Evolutionary conservation across 2,797 vertebrate species (phyloP).

Genomic region (Lagorchestes hirsutus): DNA sequence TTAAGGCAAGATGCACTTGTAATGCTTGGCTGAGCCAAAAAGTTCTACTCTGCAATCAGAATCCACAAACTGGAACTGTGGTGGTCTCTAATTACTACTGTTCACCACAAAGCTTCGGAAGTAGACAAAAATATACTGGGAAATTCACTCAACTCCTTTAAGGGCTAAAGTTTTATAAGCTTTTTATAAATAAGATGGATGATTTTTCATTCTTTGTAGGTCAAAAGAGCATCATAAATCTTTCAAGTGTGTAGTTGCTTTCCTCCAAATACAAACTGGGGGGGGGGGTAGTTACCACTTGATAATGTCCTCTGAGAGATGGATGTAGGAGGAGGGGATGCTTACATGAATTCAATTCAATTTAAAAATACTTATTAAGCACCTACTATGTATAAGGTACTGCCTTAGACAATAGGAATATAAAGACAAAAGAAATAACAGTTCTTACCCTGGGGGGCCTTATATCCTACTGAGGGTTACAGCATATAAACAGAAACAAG

Average conservation of each 20-base stretch:
- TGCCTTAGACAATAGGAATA: not conserved
- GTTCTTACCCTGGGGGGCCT: not conserved
- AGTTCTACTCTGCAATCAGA: conserved; percentile 48
- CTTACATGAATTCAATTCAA: not conserved
- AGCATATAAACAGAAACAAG: not conserved
- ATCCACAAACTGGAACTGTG: conserved; percentile 44
- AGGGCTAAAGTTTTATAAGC: conserved; percentile 68
- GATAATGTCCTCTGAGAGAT: not conserved
- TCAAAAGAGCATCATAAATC: conserved; percentile 82
- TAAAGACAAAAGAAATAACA: not conserved
- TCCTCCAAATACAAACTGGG: conserved; percentile 69
- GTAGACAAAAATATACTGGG: conserved; percentile 74
- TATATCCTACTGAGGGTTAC: not conserved
- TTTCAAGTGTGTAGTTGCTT: conserved; percentile 76
- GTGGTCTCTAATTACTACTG: conserved; percentile 79
- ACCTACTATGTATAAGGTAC: not conserved
- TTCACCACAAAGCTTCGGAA: conserved; percentile 75
- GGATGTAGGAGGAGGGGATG: not conserved
- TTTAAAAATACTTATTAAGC: not conserved
- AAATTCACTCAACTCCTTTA: conserved; percentile 84
- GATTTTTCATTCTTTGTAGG: conserved; percentile 78
- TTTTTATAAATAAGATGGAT: conserved; percentile 69
- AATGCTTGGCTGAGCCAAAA: conserved; percentile 46
- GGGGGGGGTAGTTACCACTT: not conserved
- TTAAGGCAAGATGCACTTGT: not conserved